Percentiles rank a stretch among this genome's conserved stretches.
Conservation (phyloP, 2,888 invertebrate species). For the Furcula furcula region DNA sequence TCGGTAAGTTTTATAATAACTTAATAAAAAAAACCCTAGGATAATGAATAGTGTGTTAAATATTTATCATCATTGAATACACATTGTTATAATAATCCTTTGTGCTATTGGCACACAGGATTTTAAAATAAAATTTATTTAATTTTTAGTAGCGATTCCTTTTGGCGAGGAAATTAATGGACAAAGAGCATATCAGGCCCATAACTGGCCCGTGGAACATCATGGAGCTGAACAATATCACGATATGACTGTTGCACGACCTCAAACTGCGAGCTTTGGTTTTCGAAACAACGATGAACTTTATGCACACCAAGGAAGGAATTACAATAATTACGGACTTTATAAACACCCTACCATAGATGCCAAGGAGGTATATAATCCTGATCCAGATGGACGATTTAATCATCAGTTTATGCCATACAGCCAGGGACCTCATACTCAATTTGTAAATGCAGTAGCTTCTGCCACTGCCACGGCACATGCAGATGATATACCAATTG, state of each 20-base stretch:
- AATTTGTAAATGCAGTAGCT: neutral
- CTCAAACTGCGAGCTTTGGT: conserved; percentile 13
- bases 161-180: conserved; percentile 13
- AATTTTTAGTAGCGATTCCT: conserved; percentile 30
- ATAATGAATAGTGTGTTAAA: too few species aligned
- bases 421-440: conserved; percentile 9
- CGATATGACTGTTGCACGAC: conserved; percentile 12
- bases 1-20: conserved; percentile 49
- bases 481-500: conserved; percentile 1
- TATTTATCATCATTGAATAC: neutral
- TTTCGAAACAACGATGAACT: conserved; percentile 6
- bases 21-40: too few species aligned
- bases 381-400: neutral
- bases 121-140: neutral
- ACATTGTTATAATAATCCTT: too few species aligned
- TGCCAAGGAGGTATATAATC: conserved; percentile 3
- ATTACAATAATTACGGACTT: conserved; percentile 3
- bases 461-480: neutral
- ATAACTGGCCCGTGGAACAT: conserved; percentile 12
- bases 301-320: conserved; percentile 4
- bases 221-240: conserved; percentile 10
- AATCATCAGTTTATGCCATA: conserved; percentile 6
- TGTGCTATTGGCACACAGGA: too few species aligned
- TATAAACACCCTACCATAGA: conserved; percentile 1
- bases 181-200: conserved; percentile 15